Percentiles rank a stretch among this genome's conserved stretches.
Evolutionary conservation across 2,797 vertebrate species (phyloP).

Genomic region (Pogoniulus pusillus): DNA sequence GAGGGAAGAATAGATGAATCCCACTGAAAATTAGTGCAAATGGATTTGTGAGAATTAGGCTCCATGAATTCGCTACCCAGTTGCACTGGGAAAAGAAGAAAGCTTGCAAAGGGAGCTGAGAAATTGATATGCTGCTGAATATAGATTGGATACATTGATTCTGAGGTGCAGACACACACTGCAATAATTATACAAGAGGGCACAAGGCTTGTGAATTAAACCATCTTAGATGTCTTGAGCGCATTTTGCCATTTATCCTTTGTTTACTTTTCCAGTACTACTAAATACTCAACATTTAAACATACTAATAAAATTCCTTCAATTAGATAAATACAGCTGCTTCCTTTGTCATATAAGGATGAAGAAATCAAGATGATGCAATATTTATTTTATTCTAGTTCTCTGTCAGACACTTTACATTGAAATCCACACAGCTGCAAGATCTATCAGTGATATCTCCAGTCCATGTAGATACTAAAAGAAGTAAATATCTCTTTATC

Average conservation of each 20-base stretch:
- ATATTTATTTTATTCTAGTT: conserved; percentile 50
- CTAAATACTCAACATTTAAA: conserved; percentile 32
- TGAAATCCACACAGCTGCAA: background rate
- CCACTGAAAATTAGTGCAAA: conserved; percentile 3
- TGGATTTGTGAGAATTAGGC: background rate
- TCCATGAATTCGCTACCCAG: background rate
- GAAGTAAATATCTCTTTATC: conserved; percentile 38
- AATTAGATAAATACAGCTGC: conserved; percentile 56
- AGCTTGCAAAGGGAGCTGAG: background rate
- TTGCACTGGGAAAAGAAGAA: conserved; percentile 1
- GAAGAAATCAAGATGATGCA: conserved; percentile 39
- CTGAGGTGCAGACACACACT: background rate
- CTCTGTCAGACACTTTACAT: conserved; percentile 14
- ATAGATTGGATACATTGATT: conserved; percentile 50
- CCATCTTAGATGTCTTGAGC: background rate
- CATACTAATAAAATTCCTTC: background rate
- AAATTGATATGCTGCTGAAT: conserved; percentile 6
- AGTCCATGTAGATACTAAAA: background rate
- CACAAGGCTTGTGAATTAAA: background rate
- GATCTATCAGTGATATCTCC: background rate
- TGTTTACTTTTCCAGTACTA: conserved; percentile 40
- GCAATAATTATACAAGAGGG: background rate
- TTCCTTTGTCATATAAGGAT: background rate
- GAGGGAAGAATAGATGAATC: background rate
- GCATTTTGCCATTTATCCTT: conserved; percentile 41